phyloP scores from a whole-genome alignment of 2,113 vertebrate species.

The Atlantisia rogersi region DNA sequence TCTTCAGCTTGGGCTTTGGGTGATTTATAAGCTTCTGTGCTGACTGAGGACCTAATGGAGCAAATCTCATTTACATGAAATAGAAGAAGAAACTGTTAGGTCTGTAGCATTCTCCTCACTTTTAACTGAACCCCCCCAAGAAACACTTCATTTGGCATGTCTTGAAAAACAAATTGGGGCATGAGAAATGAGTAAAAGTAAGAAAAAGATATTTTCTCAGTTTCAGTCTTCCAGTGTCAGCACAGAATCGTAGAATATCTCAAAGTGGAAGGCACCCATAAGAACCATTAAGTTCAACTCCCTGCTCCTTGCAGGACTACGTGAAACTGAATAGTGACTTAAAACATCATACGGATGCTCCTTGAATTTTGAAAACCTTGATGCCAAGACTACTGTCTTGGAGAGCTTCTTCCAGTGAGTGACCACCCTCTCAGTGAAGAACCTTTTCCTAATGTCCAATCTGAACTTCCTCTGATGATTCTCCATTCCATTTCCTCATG shows the following conservation, averaged over 20 bases:
- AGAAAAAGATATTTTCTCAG: not conserved
- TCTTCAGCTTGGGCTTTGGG: not conserved
- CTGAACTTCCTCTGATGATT: not conserved
- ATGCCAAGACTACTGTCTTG: not conserved
- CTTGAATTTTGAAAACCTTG: not conserved
- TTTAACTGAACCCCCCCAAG: not conserved
- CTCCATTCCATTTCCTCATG: not conserved
- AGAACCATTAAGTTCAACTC: too few relatives aligned
- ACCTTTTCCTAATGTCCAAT: not conserved
- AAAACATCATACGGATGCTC: not conserved
- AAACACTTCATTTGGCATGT: not conserved
- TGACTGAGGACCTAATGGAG: not conserved
- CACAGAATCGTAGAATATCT: not conserved
- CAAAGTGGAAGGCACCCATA: not conserved
- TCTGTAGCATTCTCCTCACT: not conserved
- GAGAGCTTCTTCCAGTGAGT: rapidly evolving
- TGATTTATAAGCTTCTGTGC: not conserved
- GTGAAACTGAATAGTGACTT: not conserved
- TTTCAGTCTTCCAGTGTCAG: not conserved
- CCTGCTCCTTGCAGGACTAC: too few relatives aligned
- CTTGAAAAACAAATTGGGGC: not conserved
- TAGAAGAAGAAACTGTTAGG: not conserved
- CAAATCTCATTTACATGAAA: not conserved
- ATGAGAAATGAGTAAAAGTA: not conserved
- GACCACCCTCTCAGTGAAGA: not conserved